Conservation (phyloP, 2,888 invertebrate species). For the Drosophila heteroneura region DNA sequence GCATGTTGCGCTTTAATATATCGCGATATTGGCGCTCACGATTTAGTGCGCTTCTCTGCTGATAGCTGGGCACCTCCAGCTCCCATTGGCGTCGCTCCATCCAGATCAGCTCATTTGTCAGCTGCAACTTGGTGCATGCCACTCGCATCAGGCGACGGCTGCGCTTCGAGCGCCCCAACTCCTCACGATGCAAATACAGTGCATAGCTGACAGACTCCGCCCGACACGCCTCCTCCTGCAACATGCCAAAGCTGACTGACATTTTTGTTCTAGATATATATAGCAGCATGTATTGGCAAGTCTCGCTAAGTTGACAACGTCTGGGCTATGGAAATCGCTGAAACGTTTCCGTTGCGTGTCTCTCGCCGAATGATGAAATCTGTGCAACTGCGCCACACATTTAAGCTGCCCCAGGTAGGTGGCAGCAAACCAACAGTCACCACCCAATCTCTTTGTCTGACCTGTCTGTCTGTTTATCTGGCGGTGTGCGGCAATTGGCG, state of each 20-base stretch:
- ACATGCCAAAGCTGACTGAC: constrained; percentile 14
- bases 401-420: constrained; percentile 59
- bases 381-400: constrained; percentile 41
- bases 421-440: constrained; percentile 10
- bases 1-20: constrained; percentile 52
- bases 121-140: constrained; percentile 63
- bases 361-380: constrained; percentile 67
- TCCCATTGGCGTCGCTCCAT: constrained; percentile 54
- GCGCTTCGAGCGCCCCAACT: constrained; percentile 58
- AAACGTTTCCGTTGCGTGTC: constrained; percentile 36
- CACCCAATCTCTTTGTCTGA: neutral
- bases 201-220: constrained; percentile 59
- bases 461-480: neutral
- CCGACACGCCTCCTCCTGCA: neutral
- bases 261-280: constrained; percentile 15
- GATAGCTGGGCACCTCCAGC: constrained; percentile 38
- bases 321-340: neutral
- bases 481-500: neutral
- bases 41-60: constrained; percentile 49
- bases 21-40: constrained; percentile 65
- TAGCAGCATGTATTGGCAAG: neutral
- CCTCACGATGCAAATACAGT: constrained; percentile 65
- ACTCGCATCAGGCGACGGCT: constrained; percentile 55
- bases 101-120: constrained; percentile 73
- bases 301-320: neutral